A percentile compares a stretch with the other conserved stretches of the same genome.
Conservation (phyloP, 2,797 vertebrate genomes). For the Sebastes iracundus region DNA sequence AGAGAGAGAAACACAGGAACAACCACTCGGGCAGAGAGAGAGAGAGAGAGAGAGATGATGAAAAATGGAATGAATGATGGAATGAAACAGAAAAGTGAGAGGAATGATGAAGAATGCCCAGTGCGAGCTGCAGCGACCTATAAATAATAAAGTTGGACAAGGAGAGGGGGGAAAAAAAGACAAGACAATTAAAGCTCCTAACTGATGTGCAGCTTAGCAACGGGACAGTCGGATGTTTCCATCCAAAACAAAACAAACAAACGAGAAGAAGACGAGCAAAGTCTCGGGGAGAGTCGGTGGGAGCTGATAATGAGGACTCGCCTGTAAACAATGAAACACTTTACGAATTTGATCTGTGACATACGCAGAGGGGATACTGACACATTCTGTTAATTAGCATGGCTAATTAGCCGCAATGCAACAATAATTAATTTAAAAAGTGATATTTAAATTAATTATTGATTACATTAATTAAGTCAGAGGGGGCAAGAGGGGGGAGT, state of each 20-base stretch:
- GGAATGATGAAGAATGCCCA: background rate
- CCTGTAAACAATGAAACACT: slow-evolving; percentile 70
- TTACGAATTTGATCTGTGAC: slow-evolving; percentile 56
- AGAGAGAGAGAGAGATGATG: background rate
- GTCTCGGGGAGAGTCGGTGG: background rate
- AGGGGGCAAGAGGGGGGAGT: slow-evolving; percentile 16
- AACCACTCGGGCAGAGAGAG: background rate
- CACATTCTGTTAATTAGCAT: slow-evolving; percentile 77
- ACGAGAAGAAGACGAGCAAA: background rate
- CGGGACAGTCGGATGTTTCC: background rate
- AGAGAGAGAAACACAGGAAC: background rate
- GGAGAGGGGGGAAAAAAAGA: background rate
- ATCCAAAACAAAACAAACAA: slow-evolving; percentile 15
- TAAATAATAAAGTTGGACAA: slow-evolving; percentile 19
- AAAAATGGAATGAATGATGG: background rate
- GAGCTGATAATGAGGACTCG: slow-evolving; percentile 50
- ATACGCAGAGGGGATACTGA: slow-evolving; percentile 56
- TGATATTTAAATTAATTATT: slow-evolving; percentile 83
- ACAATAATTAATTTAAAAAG: slow-evolving; percentile 80
- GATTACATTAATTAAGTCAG: slow-evolving; percentile 79
- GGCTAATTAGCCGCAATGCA: slow-evolving; percentile 77
- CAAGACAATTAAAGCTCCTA: slow-evolving; percentile 3
- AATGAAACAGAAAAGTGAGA: background rate
- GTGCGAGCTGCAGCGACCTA: background rate
- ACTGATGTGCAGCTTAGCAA: slow-evolving; percentile 33